These are phyloP conservation scores for Enteromius anoplus DNA, from an alignment of 2,797 vertebrate genomes.

Conservation along the genomic window DNA sequence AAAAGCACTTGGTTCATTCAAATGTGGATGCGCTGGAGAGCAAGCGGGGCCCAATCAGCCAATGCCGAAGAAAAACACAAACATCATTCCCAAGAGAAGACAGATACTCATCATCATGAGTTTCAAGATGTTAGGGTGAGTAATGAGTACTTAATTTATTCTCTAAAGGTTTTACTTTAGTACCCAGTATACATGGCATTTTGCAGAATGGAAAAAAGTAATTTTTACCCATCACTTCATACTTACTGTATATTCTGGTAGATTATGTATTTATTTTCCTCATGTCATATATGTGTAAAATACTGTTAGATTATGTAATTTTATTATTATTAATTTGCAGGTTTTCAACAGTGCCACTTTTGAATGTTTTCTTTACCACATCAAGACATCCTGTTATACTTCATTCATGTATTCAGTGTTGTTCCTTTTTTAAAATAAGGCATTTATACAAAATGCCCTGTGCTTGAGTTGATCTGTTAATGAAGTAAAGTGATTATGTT, in stretches of 20 bases:
- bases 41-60: not conserved
- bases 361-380: not conserved
- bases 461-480: not conserved
- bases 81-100: not conserved
- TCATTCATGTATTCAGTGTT: not conserved
- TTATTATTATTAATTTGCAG: not conserved
- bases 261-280: not conserved
- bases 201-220: not conserved
- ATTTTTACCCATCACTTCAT: not conserved
- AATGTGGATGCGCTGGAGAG: not conserved
- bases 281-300: not conserved
- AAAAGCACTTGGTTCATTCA: not conserved
- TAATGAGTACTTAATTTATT: not conserved
- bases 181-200: not conserved
- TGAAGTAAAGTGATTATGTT: not conserved
- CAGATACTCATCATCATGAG: not conserved
- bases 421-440: not conserved
- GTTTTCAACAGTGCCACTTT: not conserved
- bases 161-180: not conserved
- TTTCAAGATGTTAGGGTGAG: constrained; percentile 3
- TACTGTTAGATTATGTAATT: not conserved
- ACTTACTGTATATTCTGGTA: not conserved
- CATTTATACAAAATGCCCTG: not conserved
- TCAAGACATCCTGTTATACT: not conserved
- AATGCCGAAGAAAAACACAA: not conserved